Evolutionary conservation across 1,140 invertebrate species (phyloP).

Genomic region (Drosophila burlai): DNA sequence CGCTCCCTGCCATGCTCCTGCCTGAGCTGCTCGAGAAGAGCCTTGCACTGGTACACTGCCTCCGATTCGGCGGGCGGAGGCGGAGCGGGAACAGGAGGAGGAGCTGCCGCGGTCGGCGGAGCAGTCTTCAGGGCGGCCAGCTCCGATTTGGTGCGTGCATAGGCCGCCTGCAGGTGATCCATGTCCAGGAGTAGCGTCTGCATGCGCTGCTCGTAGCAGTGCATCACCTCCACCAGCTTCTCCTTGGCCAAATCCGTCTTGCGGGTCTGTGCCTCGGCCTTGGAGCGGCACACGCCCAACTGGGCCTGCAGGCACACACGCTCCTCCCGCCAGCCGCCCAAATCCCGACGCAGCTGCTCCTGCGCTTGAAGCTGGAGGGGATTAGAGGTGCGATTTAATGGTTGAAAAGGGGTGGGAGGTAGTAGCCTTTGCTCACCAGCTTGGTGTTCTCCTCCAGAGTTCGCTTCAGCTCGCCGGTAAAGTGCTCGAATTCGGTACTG

Average conservation of each 20-base stretch:
- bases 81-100: constrained; percentile 80
- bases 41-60: constrained; percentile 88
- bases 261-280: constrained; percentile 82
- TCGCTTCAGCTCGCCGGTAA: constrained; percentile 87
- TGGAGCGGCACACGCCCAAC: constrained; percentile 74
- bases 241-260: constrained; percentile 86
- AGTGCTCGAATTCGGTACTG: constrained; percentile 87
- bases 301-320: constrained; percentile 78
- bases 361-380: constrained; percentile 86
- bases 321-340: constrained; percentile 84
- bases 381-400: not conserved
- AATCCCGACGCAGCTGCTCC: constrained; percentile 86
- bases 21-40: constrained; percentile 88
- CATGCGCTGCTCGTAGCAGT: constrained; percentile 87
- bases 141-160: constrained; percentile 86
- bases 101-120: not conserved
- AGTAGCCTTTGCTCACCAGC: constrained; percentile 4
- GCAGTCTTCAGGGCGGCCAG: constrained; percentile 86
- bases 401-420: no score
- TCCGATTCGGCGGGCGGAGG: constrained; percentile 86
- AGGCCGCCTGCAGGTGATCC: constrained; percentile 87
- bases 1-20: constrained; percentile 87
- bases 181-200: constrained; percentile 87
- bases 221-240: constrained; percentile 88
- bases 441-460: constrained; percentile 88